Evolutionary conservation across 2,113 vertebrate genomes (phyloP).

Genomic region (Orycteropus afer): DNA sequence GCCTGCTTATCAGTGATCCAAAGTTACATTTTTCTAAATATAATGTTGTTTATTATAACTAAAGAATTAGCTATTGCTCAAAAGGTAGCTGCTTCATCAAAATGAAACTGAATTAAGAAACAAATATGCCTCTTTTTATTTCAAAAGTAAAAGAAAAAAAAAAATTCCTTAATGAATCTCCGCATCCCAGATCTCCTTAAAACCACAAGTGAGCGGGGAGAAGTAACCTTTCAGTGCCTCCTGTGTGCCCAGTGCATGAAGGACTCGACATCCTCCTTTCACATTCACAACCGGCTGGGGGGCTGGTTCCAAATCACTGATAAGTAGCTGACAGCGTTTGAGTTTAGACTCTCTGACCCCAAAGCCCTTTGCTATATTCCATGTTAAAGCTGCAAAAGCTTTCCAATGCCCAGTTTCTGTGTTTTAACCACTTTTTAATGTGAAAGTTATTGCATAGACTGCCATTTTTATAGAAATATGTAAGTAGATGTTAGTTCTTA

Average conservation of each 20-base stretch:
- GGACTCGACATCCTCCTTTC: no score
- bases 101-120: conserved; percentile 27
- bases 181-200: not conserved
- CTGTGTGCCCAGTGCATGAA: not conserved
- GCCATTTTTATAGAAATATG: not conserved
- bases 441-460: not conserved
- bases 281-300: not conserved
- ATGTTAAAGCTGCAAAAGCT: not conserved
- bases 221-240: not conserved
- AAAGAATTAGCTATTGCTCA: not conserved
- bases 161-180: not conserved
- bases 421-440: not conserved
- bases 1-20: not conserved
- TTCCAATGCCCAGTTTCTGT: not conserved
- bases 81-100: not conserved
- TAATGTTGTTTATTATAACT: not conserved
- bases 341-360: not conserved
- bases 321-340: not conserved
- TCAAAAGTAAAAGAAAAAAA: not conserved
- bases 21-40: not conserved
- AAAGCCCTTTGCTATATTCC: not conserved
- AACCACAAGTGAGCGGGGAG: not conserved
- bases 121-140: not conserved
- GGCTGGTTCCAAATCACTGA: not conserved
- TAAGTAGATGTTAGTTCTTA: not conserved